Evolutionary conservation across 2,888 invertebrate species (phyloP).

Genomic region (Chymomyza amoena): DNA sequence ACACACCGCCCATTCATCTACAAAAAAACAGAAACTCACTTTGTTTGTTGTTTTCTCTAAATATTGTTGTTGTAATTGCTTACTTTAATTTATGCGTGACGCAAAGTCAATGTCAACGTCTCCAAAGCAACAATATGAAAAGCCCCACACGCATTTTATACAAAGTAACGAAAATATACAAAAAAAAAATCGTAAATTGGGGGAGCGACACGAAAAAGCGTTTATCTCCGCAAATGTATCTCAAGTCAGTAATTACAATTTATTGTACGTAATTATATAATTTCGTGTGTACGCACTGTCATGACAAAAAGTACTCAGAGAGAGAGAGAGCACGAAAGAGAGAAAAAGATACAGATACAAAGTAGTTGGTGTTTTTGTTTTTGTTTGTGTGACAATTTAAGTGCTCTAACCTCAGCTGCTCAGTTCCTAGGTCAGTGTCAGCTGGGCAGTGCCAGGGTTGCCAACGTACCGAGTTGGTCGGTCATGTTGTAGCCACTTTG

Average conservation of each 20-base stretch:
- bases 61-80: conserved; percentile 50
- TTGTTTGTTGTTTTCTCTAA: background rate
- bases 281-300: conserved; percentile 40
- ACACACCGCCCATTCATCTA: background rate
- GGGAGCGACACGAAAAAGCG: conserved; percentile 37
- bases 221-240: conserved; percentile 60
- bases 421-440: conserved; percentile 45
- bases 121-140: conserved; percentile 27
- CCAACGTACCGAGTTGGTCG: background rate
- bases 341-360: too few species aligned
- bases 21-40: background rate
- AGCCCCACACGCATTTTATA: conserved; percentile 24
- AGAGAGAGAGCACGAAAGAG: background rate
- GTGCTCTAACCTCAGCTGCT: conserved; percentile 18
- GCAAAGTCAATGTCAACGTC: conserved; percentile 64
- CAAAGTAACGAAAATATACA: conserved; percentile 19
- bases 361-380: background rate
- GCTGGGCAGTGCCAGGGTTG: background rate
- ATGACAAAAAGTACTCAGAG: background rate
- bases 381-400: conserved; percentile 1
- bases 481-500: background rate
- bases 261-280: conserved; percentile 72
- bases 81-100: conserved; percentile 65
- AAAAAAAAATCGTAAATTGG: conserved; percentile 26
- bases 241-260: conserved; percentile 71